These are phyloP conservation scores for Neosilurus hyrtlii DNA, from an alignment of 2,797 vertebrate genomes.

Conservation along the genomic window DNA sequence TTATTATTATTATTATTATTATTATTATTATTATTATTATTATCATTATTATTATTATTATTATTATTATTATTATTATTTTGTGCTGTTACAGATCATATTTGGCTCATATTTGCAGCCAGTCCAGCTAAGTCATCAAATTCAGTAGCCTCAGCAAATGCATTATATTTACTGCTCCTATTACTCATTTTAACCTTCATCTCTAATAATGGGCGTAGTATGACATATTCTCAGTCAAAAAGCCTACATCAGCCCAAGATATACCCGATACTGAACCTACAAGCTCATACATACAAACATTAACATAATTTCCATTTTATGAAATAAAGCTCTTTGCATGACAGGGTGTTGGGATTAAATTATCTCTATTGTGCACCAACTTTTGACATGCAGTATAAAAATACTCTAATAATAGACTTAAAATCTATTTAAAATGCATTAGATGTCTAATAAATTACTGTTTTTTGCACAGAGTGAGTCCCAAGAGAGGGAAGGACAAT, in stretches of 20 bases:
- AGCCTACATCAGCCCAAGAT: constrained; percentile 3
- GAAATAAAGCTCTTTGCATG: constrained; percentile 40
- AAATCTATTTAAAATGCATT: constrained; percentile 57
- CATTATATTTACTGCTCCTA: constrained; percentile 19
- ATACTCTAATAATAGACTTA: constrained; percentile 44
- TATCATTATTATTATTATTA: no score
- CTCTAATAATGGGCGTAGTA: constrained; percentile 37
- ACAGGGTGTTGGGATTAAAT: constrained; percentile 35
- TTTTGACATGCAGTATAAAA: constrained; percentile 53
- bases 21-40: no score
- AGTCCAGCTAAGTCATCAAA: constrained; percentile 17
- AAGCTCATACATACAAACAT: constrained; percentile 34
- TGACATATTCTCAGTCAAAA: constrained; percentile 33
- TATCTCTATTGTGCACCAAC: constrained; percentile 38
- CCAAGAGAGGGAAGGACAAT: constrained; percentile 38
- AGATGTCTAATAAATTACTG: constrained; percentile 47
- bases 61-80: no score
- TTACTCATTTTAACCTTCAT: constrained; percentile 31
- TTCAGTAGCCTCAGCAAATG: constrained; percentile 33
- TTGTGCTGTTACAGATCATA: not conserved
- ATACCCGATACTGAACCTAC: not conserved
- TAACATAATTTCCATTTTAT: constrained; percentile 49
- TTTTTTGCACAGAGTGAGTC: constrained; percentile 38
- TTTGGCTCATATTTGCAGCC: constrained; percentile 5
- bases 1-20: no score